Evolutionary conservation across 2,113 vertebrate genomes (phyloP).

Genomic region (Halichoeres trimaculatus): DNA sequence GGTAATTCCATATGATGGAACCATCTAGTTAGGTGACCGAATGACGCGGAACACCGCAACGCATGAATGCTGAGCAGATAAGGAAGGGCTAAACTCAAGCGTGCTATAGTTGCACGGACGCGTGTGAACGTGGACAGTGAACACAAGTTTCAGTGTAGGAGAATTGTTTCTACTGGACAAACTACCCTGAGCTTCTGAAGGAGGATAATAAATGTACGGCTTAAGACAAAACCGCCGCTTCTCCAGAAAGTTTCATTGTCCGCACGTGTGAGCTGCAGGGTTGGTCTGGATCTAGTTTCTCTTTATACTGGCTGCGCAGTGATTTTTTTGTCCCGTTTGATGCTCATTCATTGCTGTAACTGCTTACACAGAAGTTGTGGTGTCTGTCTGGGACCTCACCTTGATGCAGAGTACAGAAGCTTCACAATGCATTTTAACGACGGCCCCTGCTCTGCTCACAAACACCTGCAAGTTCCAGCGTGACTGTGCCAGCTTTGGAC

Average conservation of each 20-base stretch:
- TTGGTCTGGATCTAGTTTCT: neutral
- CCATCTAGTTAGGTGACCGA: constrained; percentile 68
- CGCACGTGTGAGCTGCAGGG: neutral
- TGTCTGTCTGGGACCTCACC: constrained; percentile 1
- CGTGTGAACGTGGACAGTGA: neutral
- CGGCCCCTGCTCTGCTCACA: constrained; percentile 47
- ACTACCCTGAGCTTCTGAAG: neutral
- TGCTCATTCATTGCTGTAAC: neutral
- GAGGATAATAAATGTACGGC: neutral
- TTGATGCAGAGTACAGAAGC: constrained; percentile 1
- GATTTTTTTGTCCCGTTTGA: neutral
- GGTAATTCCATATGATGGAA: constrained; percentile 80
- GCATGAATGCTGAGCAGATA: constrained; percentile 43
- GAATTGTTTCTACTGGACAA: neutral
- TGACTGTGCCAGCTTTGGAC: neutral
- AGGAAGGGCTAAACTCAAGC: constrained; percentile 12
- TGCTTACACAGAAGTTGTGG: neutral
- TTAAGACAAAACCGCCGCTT: neutral
- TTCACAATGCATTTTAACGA: neutral
- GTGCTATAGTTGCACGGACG: neutral
- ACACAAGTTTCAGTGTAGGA: neutral
- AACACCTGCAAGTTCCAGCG: neutral
- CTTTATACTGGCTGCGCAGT: neutral
- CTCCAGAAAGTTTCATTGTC: constrained; percentile 14
- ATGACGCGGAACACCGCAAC: constrained; percentile 58